These are phyloP conservation scores for Drosophila elegans DNA, from an alignment of 1,140 invertebrate genomes.

Conservation along the genomic window DNA sequence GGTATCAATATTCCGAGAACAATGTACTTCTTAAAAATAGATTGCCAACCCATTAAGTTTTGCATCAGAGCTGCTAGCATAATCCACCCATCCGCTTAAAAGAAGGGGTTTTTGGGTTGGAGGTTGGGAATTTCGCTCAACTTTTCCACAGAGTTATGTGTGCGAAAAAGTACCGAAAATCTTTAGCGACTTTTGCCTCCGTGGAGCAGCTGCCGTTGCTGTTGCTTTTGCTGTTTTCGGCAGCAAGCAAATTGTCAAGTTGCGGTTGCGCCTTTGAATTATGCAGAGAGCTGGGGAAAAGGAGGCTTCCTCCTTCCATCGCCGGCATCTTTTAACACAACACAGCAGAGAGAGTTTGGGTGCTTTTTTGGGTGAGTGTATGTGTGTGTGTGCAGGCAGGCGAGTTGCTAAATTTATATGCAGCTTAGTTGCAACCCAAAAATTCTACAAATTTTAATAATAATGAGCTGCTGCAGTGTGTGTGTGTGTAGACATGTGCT, in stretches of 20 bases:
- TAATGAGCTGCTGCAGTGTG: slow-evolving; percentile 67
- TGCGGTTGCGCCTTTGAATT: slow-evolving; percentile 81
- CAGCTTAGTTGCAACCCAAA: slow-evolving; percentile 82
- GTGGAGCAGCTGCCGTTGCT: slow-evolving; percentile 37
- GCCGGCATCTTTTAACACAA: slow-evolving; percentile 66
- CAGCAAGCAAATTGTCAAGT: slow-evolving; percentile 76
- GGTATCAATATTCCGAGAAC: slow-evolving; percentile 51
- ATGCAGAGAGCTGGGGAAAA: slow-evolving; percentile 43
- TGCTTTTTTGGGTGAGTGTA: neutral
- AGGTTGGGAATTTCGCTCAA: slow-evolving; percentile 40
- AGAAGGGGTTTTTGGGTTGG: neutral
- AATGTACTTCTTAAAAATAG: slow-evolving; percentile 60
- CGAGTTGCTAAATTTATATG: slow-evolving; percentile 78
- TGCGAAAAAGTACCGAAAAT: slow-evolving; percentile 58
- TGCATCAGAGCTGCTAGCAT: slow-evolving; percentile 20
- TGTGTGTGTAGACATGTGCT: slow-evolving; percentile 54
- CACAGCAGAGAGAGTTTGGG: neutral
- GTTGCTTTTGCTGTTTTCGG: slow-evolving; percentile 48
- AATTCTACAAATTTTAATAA: slow-evolving; percentile 82
- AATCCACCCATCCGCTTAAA: slow-evolving; percentile 12
- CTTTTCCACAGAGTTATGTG: slow-evolving; percentile 62
- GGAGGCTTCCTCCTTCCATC: neutral
- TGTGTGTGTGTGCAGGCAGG: slow-evolving; percentile 10
- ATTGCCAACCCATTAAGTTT: slow-evolving; percentile 60
- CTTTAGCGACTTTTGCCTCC: slow-evolving; percentile 42